Percentiles rank a stretch among this genome's conserved stretches.
These are phyloP conservation scores for Linnaemya tessellans DNA, from an alignment of 2,888 invertebrate species.

Conservation along the genomic window DNA sequence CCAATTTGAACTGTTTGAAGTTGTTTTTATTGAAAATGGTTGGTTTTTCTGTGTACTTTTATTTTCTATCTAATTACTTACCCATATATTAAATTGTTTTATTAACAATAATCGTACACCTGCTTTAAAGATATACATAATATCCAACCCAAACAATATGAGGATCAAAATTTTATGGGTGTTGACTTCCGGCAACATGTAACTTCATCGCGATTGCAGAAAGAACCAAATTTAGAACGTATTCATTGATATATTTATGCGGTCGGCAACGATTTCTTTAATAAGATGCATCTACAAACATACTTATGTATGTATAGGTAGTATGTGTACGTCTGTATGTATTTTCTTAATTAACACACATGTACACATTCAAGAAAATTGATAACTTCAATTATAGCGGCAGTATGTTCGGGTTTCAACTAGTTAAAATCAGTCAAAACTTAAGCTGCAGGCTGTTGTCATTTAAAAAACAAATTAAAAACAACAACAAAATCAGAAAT, in stretches of 20 bases:
- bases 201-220: neutral
- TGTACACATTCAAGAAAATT: conserved; percentile 26
- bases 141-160: neutral
- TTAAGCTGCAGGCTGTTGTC: conserved; percentile 31
- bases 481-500: neutral
- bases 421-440: conserved; percentile 60
- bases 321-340: neutral
- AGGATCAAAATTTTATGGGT: neutral
- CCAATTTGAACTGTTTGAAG: too few relatives aligned
- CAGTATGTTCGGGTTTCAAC: conserved; percentile 57
- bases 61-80: too few relatives aligned
- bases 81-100: too few relatives aligned
- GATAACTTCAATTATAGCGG: conserved; percentile 28
- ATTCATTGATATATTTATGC: neutral
- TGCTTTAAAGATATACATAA: too few relatives aligned
- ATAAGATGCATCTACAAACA: neutral
- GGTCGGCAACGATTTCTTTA: neutral
- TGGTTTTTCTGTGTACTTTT: too few relatives aligned
- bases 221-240: neutral
- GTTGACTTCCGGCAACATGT: neutral
- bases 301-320: neutral
- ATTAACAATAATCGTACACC: too few relatives aligned
- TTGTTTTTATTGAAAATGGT: too few relatives aligned
- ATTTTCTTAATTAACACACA: conserved; percentile 5
- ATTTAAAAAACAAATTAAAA: conserved; percentile 5